Percentiles rank a stretch among this genome's conserved stretches.
These are phyloP conservation scores for Xenus cinereus DNA, from an alignment of 2,113 vertebrate species.

Conservation along the genomic window DNA sequence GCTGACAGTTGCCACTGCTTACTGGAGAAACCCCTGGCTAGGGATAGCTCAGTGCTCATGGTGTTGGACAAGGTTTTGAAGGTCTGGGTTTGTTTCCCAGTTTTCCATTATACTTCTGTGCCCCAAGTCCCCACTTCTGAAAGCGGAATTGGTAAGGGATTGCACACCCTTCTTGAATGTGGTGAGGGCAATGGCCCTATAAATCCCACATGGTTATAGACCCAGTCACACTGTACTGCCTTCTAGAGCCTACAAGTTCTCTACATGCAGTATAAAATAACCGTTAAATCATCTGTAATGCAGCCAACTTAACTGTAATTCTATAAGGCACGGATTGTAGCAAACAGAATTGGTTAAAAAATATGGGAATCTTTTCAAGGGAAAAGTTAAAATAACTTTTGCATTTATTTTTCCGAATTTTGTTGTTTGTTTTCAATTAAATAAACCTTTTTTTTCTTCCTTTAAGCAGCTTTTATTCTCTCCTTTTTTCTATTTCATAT, in stretches of 20 bases:
- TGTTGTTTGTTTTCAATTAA: neutral
- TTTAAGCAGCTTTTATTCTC: neutral
- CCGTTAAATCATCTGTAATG: slow-evolving; percentile 10
- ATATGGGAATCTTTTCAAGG: neutral
- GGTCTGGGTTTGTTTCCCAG: neutral
- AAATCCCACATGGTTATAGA: neutral
- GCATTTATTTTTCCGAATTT: neutral
- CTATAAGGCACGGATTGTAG: neutral
- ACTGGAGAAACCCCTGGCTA: neutral
- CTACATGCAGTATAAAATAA: neutral
- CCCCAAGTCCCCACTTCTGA: neutral
- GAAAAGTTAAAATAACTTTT: neutral
- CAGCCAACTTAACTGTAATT: slow-evolving; percentile 25
- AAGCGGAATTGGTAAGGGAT: neutral
- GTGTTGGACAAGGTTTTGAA: neutral
- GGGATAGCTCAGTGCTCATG: neutral
- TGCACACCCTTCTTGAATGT: neutral
- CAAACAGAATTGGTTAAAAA: neutral
- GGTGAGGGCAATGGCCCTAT: neutral
- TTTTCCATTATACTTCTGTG: neutral
- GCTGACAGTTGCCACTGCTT: neutral
- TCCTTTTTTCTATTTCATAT: neutral
- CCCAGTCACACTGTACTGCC: neutral
- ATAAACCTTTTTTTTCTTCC: neutral
- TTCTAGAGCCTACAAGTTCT: neutral